These are phyloP conservation scores for Ophioninae sp. DNA, from an alignment of 2,888 invertebrate genomes.

Conservation along the genomic window DNA sequence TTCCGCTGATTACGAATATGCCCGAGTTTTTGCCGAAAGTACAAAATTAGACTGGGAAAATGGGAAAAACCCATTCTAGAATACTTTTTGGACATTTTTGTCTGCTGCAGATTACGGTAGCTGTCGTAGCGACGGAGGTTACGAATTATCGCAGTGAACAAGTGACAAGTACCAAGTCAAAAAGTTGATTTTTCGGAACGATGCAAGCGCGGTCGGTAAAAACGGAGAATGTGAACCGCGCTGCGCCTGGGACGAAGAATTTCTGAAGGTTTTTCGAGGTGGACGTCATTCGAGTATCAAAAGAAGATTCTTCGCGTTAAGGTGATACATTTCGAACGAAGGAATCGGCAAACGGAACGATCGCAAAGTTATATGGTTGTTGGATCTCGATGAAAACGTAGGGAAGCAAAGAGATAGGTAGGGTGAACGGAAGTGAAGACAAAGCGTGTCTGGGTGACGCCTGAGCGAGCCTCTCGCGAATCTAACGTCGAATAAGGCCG, in stretches of 20 bases:
- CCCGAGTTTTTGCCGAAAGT: too few species aligned
- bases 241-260: neutral
- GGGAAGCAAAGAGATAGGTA: constrained; percentile 43
- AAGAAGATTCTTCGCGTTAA: neutral
- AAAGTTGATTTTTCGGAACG: too few species aligned
- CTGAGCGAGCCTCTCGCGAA: constrained; percentile 45
- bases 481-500: constrained; percentile 36
- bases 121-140: too few species aligned
- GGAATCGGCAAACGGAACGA: constrained; percentile 23
- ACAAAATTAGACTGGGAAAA: too few species aligned
- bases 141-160: constrained; percentile 17
- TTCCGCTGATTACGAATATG: too few species aligned
- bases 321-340: constrained; percentile 10
- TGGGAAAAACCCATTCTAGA: too few species aligned
- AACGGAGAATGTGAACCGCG: too few species aligned
- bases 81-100: too few species aligned
- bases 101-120: too few species aligned
- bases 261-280: neutral
- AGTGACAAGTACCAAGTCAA: neutral
- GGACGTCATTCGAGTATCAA: constrained; percentile 6
- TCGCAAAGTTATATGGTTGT: constrained; percentile 28
- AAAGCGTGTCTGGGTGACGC: constrained; percentile 56
- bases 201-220: too few species aligned
- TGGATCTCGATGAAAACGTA: constrained; percentile 38
- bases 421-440: constrained; percentile 49